Evolutionary conservation across 2,888 invertebrate genomes (phyloP).

Genomic region (Tridacna crocea): DNA sequence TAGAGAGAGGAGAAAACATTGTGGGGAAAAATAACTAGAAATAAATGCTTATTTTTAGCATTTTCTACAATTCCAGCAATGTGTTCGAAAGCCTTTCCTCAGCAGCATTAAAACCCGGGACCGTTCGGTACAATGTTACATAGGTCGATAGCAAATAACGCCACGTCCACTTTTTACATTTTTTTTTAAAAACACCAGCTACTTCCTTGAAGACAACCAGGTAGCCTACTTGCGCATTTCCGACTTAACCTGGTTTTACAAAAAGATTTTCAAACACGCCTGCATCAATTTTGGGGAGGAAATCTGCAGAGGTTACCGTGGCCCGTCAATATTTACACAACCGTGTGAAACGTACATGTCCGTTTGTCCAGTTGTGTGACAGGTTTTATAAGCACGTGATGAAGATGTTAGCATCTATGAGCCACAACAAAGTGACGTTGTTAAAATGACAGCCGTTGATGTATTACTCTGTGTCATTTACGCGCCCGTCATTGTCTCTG

Average conservation of each 20-base stretch:
- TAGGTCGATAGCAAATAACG: too few relatives aligned
- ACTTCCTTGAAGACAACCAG: too few relatives aligned
- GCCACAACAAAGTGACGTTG: conserved; percentile 9
- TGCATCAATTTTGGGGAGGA: neutral
- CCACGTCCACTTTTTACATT: too few relatives aligned
- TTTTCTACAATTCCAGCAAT: neutral
- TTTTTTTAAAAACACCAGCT: too few relatives aligned
- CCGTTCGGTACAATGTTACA: too few relatives aligned
- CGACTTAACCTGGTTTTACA: neutral
- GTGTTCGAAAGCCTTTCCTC: neutral
- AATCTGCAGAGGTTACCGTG: neutral
- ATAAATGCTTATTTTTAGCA: neutral
- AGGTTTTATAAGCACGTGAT: neutral
- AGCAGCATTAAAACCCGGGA: too few relatives aligned
- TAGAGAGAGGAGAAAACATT: too few relatives aligned
- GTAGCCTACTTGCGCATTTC: too few relatives aligned
- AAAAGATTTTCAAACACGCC: neutral
- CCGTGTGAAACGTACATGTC: neutral
- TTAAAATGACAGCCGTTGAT: conserved; percentile 13
- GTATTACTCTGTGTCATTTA: conserved; percentile 18
- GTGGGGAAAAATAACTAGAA: too few relatives aligned
- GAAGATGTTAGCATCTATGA: conserved; percentile 13
- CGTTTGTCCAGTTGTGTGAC: neutral
- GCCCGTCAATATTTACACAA: neutral
- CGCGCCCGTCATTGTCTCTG: conserved; percentile 7